Percentiles rank a stretch among this genome's conserved stretches.
phyloP scores from a whole-genome alignment of 2,888 invertebrate species.

The Campaea margaritaria region DNA sequence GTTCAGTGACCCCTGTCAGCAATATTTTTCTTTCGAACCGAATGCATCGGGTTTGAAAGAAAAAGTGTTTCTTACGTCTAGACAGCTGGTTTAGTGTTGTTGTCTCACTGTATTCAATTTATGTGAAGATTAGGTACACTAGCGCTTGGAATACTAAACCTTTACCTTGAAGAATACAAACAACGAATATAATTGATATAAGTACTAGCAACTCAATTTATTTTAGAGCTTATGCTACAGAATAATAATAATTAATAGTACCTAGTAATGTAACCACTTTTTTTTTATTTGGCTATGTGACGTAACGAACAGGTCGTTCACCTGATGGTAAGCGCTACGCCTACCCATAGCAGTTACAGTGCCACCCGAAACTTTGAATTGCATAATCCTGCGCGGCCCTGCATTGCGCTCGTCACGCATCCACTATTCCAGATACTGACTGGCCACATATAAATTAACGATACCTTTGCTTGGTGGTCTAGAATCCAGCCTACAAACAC shows the following conservation, averaged over 20 bases:
- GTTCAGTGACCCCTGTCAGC: conserved; percentile 13
- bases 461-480: conserved; percentile 61
- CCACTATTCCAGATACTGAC: conserved; percentile 1
- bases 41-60: conserved; percentile 19
- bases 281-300: no score
- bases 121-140: conserved; percentile 22
- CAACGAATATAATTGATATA: no score
- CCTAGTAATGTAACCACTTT: background rate
- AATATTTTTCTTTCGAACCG: conserved; percentile 8
- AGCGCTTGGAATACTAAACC: conserved; percentile 19
- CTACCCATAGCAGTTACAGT: no score
- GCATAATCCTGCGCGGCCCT: no score
- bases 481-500: conserved; percentile 53
- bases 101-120: conserved; percentile 12
- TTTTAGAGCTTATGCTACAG: no score
- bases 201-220: no score
- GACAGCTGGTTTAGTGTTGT: conserved; percentile 19
- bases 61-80: conserved; percentile 26
- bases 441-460: conserved; percentile 37
- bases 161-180: background rate
- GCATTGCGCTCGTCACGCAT: no score
- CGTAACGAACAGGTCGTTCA: no score
- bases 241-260: background rate
- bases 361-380: no score
- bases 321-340: no score